These are phyloP conservation scores for Xestobium rufovillosum DNA, from an alignment of 2,888 invertebrate genomes.

Conservation along the genomic window DNA sequence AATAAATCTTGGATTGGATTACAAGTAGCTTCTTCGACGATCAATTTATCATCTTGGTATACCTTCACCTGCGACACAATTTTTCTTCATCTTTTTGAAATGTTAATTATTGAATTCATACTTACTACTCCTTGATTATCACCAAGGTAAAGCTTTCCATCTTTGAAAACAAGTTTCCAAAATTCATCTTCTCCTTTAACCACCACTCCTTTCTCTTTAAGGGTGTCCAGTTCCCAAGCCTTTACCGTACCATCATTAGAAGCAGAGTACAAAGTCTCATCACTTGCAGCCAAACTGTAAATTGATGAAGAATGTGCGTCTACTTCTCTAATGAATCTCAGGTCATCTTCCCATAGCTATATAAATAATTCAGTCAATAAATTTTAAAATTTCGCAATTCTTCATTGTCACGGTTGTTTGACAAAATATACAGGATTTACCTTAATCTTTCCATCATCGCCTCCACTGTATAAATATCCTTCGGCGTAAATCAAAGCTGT, in stretches of 20 bases:
- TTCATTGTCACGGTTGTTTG: conserved; percentile 2
- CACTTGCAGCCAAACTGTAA: conserved; percentile 52
- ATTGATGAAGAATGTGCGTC: conserved; percentile 55
- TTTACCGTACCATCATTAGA: conserved; percentile 58
- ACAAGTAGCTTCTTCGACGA: conserved; percentile 48
- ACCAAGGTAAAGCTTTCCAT: conserved; percentile 48
- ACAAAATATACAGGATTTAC: conserved; percentile 25
- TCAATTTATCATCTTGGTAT: conserved; percentile 47
- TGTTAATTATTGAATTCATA: too few relatives aligned
- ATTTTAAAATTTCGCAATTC: too few relatives aligned
- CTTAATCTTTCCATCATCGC: conserved; percentile 48
- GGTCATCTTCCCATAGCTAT: conserved; percentile 46
- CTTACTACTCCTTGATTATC: conserved; percentile 58
- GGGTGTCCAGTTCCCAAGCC: conserved; percentile 48
- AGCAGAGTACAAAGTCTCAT: conserved; percentile 51
- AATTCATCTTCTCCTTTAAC: conserved; percentile 40
- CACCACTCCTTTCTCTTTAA: conserved; percentile 36
- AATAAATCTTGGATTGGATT: conserved; percentile 59
- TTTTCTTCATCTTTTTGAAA: too few relatives aligned
- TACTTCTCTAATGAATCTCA: conserved; percentile 41
- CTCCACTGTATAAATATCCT: conserved; percentile 44
- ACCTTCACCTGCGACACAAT: conserved; percentile 45
- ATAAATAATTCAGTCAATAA: conserved; percentile 53
- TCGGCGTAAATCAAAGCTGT: conserved; percentile 40
- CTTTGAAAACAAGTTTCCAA: conserved; percentile 38